Evolutionary conservation across 2,888 invertebrate species (phyloP).

Genomic region (Penaeus monodon): DNA sequence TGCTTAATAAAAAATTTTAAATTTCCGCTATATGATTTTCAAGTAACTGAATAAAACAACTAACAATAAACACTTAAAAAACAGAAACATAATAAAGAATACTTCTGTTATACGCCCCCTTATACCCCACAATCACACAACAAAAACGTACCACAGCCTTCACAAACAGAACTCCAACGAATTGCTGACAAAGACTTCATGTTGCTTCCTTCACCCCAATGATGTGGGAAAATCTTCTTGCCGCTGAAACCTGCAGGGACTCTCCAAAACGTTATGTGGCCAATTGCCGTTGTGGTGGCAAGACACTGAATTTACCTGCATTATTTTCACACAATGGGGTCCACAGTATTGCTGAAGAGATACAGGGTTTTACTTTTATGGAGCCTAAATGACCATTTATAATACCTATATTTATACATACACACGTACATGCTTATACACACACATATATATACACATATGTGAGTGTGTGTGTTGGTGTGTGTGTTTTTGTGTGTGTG

Average conservation of each 20-base stretch:
- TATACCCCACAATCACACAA: not conserved
- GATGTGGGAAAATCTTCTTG: not conserved
- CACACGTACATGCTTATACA: not conserved
- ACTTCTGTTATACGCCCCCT: not conserved
- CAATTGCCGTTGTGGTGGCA: slow-evolving; percentile 30
- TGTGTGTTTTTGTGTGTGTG: not conserved
- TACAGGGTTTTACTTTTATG: not conserved
- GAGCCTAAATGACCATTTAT: not conserved
- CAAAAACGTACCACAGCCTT: slow-evolving; percentile 21
- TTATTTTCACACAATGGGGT: slow-evolving; percentile 12
- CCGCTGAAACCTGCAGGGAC: slow-evolving; percentile 23
- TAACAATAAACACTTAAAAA: too few species aligned
- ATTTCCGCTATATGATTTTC: too few species aligned
- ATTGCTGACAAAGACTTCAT: slow-evolving; percentile 14
- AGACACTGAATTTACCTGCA: slow-evolving; percentile 23
- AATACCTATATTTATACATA: not conserved
- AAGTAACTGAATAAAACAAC: too few species aligned
- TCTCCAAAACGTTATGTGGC: slow-evolving; percentile 53
- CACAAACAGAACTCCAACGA: slow-evolving; percentile 6
- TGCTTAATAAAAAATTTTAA: too few species aligned
- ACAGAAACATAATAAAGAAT: too few species aligned
- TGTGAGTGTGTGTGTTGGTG: not conserved
- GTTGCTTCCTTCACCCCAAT: slow-evolving; percentile 18
- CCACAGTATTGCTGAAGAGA: slow-evolving; percentile 32
- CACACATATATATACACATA: slow-evolving; percentile 15